Evolutionary conservation across 2,888 invertebrate species (phyloP).

Genomic region (Saturnia japonica): DNA sequence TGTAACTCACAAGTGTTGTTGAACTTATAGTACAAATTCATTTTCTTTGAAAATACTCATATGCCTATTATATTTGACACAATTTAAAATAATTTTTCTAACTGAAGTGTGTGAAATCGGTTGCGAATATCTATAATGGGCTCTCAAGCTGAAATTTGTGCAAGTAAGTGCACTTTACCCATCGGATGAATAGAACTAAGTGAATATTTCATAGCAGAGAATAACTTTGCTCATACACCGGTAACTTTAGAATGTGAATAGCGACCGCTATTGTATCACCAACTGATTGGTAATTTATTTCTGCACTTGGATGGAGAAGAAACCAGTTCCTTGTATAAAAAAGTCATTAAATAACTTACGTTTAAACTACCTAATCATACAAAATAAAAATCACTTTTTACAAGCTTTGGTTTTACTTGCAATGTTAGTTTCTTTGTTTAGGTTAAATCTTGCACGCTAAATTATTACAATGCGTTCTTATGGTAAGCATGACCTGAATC

Average conservation of each 20-base stretch:
- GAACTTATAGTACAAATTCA: conserved; percentile 34
- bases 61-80: conserved; percentile 47
- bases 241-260: conserved; percentile 47
- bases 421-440: too few species aligned
- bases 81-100: conserved; percentile 59
- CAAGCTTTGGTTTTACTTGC: too few species aligned
- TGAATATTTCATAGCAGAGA: conserved; percentile 61
- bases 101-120: conserved; percentile 51
- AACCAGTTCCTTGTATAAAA: not conserved
- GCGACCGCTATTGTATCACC: conserved; percentile 46
- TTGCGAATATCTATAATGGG: conserved; percentile 50
- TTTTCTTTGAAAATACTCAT: conserved; percentile 45
- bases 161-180: conserved; percentile 61
- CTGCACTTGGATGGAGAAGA: conserved; percentile 26
- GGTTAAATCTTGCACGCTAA: too few species aligned
- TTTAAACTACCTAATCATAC: not conserved
- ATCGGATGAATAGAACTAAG: conserved; percentile 56
- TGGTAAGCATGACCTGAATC: too few species aligned
- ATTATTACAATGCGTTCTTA: too few species aligned
- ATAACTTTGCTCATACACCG: conserved; percentile 60
- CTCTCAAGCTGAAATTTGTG: conserved; percentile 55
- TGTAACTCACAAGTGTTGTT: not conserved
- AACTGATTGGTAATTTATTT: conserved; percentile 61
- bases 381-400: too few species aligned
- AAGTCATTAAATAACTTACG: not conserved